phyloP scores from a whole-genome alignment of 2,888 invertebrate species.

The Calameuta filiformis region DNA sequence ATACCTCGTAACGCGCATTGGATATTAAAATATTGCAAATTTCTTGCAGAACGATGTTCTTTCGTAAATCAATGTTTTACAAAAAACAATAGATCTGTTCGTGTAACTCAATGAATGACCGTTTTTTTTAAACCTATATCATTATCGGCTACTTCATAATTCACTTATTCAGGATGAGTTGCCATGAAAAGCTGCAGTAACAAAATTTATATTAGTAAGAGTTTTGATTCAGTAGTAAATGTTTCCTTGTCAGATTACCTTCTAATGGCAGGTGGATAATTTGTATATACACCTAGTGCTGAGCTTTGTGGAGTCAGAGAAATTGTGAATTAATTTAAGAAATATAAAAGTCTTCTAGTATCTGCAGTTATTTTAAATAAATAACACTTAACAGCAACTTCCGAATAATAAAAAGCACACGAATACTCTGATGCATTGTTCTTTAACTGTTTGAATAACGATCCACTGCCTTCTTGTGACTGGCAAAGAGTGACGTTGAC shows the following conservation, averaged over 20 bases:
- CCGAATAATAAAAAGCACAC: background rate
- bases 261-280: background rate
- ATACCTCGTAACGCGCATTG: background rate
- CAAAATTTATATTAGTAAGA: background rate
- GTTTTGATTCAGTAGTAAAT: background rate
- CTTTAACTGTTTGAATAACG: conserved; percentile 1
- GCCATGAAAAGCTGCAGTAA: background rate
- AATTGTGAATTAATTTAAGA: background rate
- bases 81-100: background rate
- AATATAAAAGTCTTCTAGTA: background rate
- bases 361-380: background rate
- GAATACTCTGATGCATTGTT: background rate
- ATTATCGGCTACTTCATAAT: background rate
- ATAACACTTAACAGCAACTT: background rate
- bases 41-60: background rate
- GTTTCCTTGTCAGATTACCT: background rate
- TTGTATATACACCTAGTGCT: background rate
- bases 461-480: conserved; percentile 2
- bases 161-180: background rate
- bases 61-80: background rate
- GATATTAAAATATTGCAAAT: background rate
- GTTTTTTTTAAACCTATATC: background rate
- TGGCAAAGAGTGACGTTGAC: conserved; percentile 1
- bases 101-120: background rate
- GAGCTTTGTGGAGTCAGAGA: background rate